Base-by-base conservation (phyloP, 2,113 vertebrate genomes). In the Myxocyprinus asiaticus region DNA sequence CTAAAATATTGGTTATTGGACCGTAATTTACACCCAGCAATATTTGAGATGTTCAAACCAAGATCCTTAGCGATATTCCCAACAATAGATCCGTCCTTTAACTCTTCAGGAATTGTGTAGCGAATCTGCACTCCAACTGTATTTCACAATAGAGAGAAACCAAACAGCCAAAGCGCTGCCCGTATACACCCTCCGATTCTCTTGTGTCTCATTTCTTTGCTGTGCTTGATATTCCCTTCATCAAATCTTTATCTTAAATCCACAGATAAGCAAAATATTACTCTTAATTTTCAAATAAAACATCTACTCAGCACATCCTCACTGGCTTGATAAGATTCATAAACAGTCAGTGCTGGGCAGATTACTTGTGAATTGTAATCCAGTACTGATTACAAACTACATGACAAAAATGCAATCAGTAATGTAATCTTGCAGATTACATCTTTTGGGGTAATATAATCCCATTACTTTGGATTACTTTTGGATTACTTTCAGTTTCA, bases 11-110 rank as follows among this genome's bases (percentile, higher is more conserved):
- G 86, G 84, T 91, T 15, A 43, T 83, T 90, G 43, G 90, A 82
- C 55, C 89, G 91, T 61, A 95, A 61, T 33, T 93, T 93, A 61
- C 93, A 92, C 0, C 91, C 73, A 6, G 87, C 89, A 68, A 96
- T 82, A 47, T 93, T 94, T 65, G 89, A 81, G 45, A 89, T 43
- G 42, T 93, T 91, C 69, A 96, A 81, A 63, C 91, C 92, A 0
- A 96, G 78, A 87, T 95, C 95, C 85, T 94, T 94, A 67, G 92
- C 94, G 10, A 96, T 72, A 86, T 95, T 94, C 68, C 95, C 94
- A 51, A 96, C 93, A 9, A 91, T 85, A 22, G 91, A 91, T 3
- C 94, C 94, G 14, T 85, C 86, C 62, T 92, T 91, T 8, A 92
- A 82, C 61, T 95, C 93, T 88, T 95, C 94, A 0, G 91, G 91